Percentiles rank a stretch among this genome's conserved stretches.
phyloP scores from a whole-genome alignment of 2,797 vertebrate species.

The Enteromius thamalakanensis region DNA sequence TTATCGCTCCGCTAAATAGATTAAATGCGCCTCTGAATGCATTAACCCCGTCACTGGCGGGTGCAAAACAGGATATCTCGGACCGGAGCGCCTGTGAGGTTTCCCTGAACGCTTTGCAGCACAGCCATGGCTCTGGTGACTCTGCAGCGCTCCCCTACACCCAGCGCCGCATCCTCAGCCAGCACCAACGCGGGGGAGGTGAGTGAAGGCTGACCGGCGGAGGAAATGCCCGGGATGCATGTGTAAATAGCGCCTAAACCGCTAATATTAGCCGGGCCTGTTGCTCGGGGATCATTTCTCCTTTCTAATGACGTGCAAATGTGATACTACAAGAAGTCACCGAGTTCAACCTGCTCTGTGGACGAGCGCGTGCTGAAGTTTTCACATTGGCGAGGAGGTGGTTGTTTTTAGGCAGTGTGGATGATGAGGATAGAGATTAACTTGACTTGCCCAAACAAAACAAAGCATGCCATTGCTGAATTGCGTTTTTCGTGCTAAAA shows the following conservation, averaged over 20 bases:
- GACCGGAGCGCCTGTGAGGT: constrained; percentile 53
- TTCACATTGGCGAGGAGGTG: neutral
- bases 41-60: constrained; percentile 38
- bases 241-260: constrained; percentile 27
- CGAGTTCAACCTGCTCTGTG: constrained; percentile 16
- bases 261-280: constrained; percentile 23
- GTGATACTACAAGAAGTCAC: constrained; percentile 3
- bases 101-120: constrained; percentile 37
- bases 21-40: constrained; percentile 71
- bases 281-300: neutral
- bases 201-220: constrained; percentile 61
- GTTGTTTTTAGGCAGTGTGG: constrained; percentile 20
- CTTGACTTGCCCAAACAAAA: constrained; percentile 18
- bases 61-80: constrained; percentile 66
- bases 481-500: neutral
- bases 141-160: constrained; percentile 94
- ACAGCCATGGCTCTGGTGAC: constrained; percentile 91
- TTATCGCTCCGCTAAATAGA: constrained; percentile 58
- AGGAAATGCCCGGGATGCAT: constrained; percentile 35
- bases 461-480: neutral
- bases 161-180: constrained; percentile 91
- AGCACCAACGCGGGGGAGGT: constrained; percentile 91
- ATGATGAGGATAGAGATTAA: constrained; percentile 9
- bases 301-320: neutral
- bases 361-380: constrained; percentile 26